phyloP scores from a whole-genome alignment of 2,888 invertebrate species.

The Euplagia quadripunctaria region DNA sequence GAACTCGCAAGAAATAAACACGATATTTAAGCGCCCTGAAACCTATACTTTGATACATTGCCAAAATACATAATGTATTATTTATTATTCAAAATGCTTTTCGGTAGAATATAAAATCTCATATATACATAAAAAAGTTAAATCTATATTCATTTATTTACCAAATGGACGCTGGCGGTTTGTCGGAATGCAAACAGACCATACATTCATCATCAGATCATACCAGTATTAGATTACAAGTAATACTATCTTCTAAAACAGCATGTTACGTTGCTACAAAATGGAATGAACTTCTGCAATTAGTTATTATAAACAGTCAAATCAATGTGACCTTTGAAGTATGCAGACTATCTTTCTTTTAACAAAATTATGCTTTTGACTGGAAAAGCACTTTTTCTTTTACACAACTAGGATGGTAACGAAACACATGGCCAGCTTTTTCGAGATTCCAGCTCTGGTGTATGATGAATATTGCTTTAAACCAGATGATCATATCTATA shows the following conservation, averaged over 20 bases:
- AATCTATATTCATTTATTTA: conserved; percentile 65
- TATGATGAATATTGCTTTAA: background rate
- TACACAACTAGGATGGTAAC: background rate
- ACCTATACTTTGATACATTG: conserved; percentile 54
- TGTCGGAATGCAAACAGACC: conserved; percentile 33
- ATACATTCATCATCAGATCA: too few relatives aligned
- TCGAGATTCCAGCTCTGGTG: background rate
- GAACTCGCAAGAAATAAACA: conserved; percentile 43
- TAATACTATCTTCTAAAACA: conserved; percentile 38
- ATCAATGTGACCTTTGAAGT: conserved; percentile 1
- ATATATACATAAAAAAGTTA: conserved; percentile 15
- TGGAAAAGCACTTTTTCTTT: background rate
- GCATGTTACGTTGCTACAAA: conserved; percentile 20
- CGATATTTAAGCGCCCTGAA: conserved; percentile 50
- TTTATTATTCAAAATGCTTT: conserved; percentile 37
- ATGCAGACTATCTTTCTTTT: background rate
- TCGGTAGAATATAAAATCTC: conserved; percentile 20
- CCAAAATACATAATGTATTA: conserved; percentile 55
- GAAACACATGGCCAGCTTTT: background rate
- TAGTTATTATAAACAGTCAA: conserved; percentile 12
- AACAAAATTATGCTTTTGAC: too few relatives aligned
- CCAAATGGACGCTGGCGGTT: conserved; percentile 52
- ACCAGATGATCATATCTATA: background rate
- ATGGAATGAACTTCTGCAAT: conserved; percentile 18
- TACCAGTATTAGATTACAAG: conserved; percentile 50